Conservation (phyloP, 2,888 invertebrate genomes). For the Leptopilina myrica region DNA sequence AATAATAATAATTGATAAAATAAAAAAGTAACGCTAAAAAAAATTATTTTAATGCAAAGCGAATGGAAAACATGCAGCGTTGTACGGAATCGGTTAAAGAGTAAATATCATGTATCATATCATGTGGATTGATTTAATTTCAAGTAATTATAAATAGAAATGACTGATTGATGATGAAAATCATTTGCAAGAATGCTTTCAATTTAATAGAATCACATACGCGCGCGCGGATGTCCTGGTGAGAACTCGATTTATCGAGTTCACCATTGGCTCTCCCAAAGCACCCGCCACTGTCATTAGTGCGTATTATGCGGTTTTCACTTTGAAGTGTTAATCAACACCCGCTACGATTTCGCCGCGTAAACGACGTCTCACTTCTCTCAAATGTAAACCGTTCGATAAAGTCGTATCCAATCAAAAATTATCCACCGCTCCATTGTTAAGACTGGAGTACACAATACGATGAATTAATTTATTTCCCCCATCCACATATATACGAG, state of each 20-base stretch:
- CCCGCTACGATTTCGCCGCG: constrained; percentile 57
- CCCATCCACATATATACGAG: background rate
- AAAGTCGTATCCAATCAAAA: constrained; percentile 31
- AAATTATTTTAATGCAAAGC: too few species aligned
- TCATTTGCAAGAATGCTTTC: constrained; percentile 20
- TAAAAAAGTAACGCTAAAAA: too few species aligned
- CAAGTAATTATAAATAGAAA: background rate
- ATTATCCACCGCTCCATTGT: background rate
- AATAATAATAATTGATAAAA: too few species aligned
- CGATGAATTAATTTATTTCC: background rate
- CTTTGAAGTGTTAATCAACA: constrained; percentile 69
- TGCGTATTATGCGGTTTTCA: constrained; percentile 66
- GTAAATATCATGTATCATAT: background rate
- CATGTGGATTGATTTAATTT: background rate
- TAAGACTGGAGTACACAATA: background rate
- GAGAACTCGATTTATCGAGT: constrained; percentile 62
- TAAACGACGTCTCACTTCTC: constrained; percentile 62
- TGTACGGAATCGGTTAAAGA: too few species aligned
- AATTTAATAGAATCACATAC: constrained; percentile 34
- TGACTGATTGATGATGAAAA: constrained; percentile 12
- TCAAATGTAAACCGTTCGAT: constrained; percentile 58
- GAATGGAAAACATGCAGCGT: too few species aligned
- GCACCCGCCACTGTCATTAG: constrained; percentile 59
- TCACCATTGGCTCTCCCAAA: constrained; percentile 54
- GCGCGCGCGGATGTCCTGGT: constrained; percentile 56